Conservation (phyloP, 2,888 invertebrate species). For the Ceriagrion tenellum region DNA sequence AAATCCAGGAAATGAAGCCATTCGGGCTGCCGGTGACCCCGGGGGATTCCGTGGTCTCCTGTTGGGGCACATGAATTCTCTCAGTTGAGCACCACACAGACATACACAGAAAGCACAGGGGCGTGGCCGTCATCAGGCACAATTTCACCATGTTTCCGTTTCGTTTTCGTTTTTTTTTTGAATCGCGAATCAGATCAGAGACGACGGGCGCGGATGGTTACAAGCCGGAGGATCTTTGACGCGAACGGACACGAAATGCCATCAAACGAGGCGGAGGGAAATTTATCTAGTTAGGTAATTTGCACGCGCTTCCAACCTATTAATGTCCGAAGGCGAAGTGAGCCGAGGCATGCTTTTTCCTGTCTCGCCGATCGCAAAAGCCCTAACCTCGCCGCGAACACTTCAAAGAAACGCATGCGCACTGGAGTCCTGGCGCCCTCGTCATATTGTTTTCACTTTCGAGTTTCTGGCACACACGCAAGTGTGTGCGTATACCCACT, state of each 20-base stretch:
- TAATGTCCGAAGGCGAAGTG: neutral
- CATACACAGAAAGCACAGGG: neutral
- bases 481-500: neutral
- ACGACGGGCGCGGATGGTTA: neutral
- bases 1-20: conserved; percentile 85
- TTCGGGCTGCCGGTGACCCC: neutral
- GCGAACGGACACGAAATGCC: neutral
- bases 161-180: no score
- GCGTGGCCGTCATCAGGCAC: neutral
- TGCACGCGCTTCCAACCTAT: neutral
- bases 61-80: conserved; percentile 30
- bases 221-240: neutral
- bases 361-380: neutral
- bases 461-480: conserved; percentile 12
- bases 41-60: neutral
- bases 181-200: no score
- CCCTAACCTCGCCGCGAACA: neutral
- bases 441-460: conserved; percentile 36
- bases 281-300: neutral
- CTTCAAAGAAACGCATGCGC: conserved; percentile 32
- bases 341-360: neutral
- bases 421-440: neutral
- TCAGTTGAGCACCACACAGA: conserved; percentile 5
- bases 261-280: neutral
- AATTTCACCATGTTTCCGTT: neutral